phyloP scores from a whole-genome alignment of 2,113 vertebrate species.

The human (Homo sapiens) region DNA sequence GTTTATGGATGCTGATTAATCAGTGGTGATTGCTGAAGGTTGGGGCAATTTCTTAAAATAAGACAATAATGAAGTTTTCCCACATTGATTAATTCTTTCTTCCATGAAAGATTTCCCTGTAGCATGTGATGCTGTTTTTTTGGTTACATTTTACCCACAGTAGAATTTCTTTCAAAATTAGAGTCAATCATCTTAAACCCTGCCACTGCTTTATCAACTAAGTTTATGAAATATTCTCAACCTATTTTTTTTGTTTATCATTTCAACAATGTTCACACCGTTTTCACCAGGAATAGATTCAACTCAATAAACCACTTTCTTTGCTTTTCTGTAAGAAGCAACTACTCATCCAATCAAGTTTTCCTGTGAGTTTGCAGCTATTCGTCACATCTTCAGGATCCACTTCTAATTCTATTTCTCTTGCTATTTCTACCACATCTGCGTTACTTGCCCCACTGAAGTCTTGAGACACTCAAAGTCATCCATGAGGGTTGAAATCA shows the following conservation, averaged over 20 bases:
- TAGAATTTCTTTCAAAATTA: not conserved
- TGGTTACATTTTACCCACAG: not conserved
- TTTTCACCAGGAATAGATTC: not conserved
- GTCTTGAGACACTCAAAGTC: not conserved
- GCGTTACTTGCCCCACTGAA: not conserved
- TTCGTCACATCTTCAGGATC: not conserved
- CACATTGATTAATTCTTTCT: not conserved
- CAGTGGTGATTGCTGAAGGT: not conserved
- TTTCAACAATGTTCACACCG: not conserved
- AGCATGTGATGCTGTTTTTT: not conserved
- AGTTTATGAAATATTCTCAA: not conserved
- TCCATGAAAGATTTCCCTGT: not conserved
- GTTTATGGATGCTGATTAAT: not conserved
- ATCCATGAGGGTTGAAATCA: not conserved
- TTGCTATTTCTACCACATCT: not conserved
- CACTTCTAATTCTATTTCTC: not conserved
- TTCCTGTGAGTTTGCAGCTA: not conserved
- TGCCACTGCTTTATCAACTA: not conserved
- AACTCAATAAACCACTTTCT: not conserved
- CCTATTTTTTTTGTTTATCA: not conserved
- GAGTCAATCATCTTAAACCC: not conserved
- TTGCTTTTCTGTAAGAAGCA: not conserved
- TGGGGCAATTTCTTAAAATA: not conserved
- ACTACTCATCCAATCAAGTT: not conserved
- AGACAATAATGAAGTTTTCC: not conserved